Evolutionary conservation across 2,888 invertebrate genomes (phyloP).

Genomic region (Artemia sinica): DNA sequence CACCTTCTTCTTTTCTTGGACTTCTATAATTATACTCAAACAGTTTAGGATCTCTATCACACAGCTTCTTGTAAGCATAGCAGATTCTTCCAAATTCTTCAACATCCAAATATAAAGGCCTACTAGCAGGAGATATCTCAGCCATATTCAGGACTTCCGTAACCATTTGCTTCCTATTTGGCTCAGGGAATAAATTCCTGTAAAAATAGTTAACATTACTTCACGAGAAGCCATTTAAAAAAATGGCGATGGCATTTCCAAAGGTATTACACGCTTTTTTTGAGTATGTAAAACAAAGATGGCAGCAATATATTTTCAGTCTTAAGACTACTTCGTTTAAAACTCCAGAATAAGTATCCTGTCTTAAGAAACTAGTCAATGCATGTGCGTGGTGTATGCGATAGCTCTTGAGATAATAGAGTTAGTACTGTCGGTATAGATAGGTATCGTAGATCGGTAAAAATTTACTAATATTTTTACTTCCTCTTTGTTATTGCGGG

Average conservation of each 20-base stretch:
- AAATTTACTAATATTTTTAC: too few species aligned
- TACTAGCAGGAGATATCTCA: constrained; percentile 47
- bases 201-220: constrained; percentile 26
- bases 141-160: constrained; percentile 48
- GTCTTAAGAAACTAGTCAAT: constrained; percentile 18
- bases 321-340: background rate
- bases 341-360: background rate
- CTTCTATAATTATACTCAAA: constrained; percentile 49
- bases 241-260: constrained; percentile 13
- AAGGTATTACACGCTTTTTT: background rate
- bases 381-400: background rate
- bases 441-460: too few species aligned
- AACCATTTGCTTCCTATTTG: constrained; percentile 45
- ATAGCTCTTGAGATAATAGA: too few species aligned
- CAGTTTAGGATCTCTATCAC: constrained; percentile 33
- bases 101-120: constrained; percentile 55
- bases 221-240: constrained; percentile 16
- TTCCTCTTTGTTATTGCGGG: too few species aligned
- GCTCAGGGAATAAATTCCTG: constrained; percentile 55
- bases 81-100: constrained; percentile 60
- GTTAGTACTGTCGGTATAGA: too few species aligned
- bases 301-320: constrained; percentile 21
- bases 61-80: constrained; percentile 53
- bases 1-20: constrained; percentile 21
- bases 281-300: background rate